A percentile compares a stretch with the other conserved stretches of the same genome.
These are phyloP conservation scores for Anthopleura sola DNA, from an alignment of 64 coral and sea anemone genomes.

Conservation along the genomic window DNA sequence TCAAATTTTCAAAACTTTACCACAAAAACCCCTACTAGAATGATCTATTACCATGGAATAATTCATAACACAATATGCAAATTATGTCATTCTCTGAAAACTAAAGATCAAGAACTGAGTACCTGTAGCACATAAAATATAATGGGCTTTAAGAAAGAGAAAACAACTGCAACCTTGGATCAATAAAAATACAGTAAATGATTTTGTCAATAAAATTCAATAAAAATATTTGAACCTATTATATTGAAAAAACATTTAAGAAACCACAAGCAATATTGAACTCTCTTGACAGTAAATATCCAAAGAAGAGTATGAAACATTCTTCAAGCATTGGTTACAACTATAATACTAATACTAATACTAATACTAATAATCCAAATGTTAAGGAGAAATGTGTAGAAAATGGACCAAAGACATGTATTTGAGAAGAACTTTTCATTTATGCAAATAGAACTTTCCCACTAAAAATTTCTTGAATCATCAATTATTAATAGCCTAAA, in stretches of 20 bases:
- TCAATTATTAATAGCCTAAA: neutral
- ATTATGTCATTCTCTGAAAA: neutral
- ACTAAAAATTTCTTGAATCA: neutral
- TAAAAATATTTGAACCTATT: neutral
- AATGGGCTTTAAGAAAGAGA: no score
- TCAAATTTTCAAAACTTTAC: neutral
- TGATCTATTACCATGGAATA: neutral
- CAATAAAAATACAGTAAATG: neutral
- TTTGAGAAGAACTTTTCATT: neutral
- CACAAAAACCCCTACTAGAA: conserved; percentile 18
- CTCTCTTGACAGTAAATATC: neutral
- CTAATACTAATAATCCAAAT: neutral
- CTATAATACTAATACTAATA: neutral
- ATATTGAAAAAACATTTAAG: neutral
- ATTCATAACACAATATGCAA: neutral
- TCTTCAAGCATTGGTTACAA: no score
- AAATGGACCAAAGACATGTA: neutral
- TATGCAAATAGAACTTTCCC: neutral
- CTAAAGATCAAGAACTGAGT: neutral
- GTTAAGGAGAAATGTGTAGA: neutral
- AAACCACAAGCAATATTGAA: neutral
- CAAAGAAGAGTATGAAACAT: no score
- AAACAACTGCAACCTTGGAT: neutral
- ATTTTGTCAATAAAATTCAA: neutral
- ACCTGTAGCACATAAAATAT: neutral